Base-by-base conservation (phyloP, 2,113 vertebrate species). In the Rhea americana region DNA sequence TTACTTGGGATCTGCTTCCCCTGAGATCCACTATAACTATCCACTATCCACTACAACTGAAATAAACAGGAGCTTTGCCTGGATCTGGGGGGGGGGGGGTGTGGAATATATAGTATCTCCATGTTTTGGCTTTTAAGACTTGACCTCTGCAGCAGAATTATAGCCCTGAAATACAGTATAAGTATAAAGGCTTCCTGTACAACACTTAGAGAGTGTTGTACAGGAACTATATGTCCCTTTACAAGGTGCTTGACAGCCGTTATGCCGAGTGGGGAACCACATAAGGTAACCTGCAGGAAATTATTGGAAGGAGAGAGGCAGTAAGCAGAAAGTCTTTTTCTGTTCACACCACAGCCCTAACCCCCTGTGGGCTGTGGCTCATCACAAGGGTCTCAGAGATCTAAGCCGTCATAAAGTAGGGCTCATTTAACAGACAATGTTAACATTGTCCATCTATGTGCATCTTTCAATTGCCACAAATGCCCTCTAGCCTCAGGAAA, bases 11-110 rank as follows among this genome's bases (percentile, higher is more conserved):
- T 16, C 4, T 51, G 19, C 82, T 68, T 72, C 67, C 63, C 30
- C 6, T 0, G n/a, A 81, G 74, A 41, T 28, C 37, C 16, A 45
- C 14, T 76, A 45, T 17, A 41, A 45, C 22, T 14, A 45, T 35
- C 43, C 14, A 15, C 28, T 37, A 45, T 32, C 37, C 16, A 45
- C 14, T 76, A 47, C 20, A 41, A 41, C 24, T 82, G 82, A 89
- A 84, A 84, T 73, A 84, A 91, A 87, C 41, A 82, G 62, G 47
- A 89, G 20, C 61, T 93, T 85, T 92, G 78, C 61, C 28, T 9
- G 56, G 28, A 45, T 39, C 21, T 71, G 35, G 35, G 35, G 35
- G 35, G 35, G 35, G 35, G 35, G 35, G 35, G 35, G 35, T 5
- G 35, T 2, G 20, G 20, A 20, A 32, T 32, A 58, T 11, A 65